Percentiles rank a stretch among this genome's conserved stretches.
phyloP scores from a whole-genome alignment of 2,113 vertebrate species.

The Pluvianellus socialis region DNA sequence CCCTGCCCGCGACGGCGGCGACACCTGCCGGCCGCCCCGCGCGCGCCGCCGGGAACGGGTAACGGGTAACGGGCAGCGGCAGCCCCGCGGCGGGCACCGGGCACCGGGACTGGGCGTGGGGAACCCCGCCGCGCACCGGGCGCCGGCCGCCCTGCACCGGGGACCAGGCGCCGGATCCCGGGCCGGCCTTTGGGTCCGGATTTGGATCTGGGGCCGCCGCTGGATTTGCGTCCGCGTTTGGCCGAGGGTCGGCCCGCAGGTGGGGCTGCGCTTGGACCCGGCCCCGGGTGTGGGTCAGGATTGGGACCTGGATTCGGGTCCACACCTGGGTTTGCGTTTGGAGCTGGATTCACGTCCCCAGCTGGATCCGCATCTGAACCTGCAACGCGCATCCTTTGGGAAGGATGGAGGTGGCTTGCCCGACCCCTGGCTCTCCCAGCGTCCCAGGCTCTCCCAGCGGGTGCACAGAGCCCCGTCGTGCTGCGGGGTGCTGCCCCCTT shows the following conservation, averaged over 20 bases:
- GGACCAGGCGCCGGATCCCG: background rate
- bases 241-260: background rate
- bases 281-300: background rate
- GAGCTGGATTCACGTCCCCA: background rate
- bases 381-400: background rate
- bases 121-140: too few species aligned
- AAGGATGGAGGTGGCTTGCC: background rate
- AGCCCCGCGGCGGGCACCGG: too few species aligned
- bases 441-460: background rate
- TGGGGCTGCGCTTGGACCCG: background rate
- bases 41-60: background rate
- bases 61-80: too few species aligned
- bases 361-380: background rate
- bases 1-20: background rate
- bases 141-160: background rate
- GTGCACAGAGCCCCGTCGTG: background rate
- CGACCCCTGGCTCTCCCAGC: fast-evolving
- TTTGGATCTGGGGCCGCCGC: too few species aligned
- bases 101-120: too few species aligned
- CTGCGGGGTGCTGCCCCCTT: background rate
- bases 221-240: too few species aligned
- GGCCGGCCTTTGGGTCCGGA: background rate
- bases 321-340: background rate
- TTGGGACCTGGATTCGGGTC: background rate
- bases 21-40: background rate